phyloP scores from a whole-genome alignment of 1,140 invertebrate genomes.

The Laodelphax striatellus region DNA sequence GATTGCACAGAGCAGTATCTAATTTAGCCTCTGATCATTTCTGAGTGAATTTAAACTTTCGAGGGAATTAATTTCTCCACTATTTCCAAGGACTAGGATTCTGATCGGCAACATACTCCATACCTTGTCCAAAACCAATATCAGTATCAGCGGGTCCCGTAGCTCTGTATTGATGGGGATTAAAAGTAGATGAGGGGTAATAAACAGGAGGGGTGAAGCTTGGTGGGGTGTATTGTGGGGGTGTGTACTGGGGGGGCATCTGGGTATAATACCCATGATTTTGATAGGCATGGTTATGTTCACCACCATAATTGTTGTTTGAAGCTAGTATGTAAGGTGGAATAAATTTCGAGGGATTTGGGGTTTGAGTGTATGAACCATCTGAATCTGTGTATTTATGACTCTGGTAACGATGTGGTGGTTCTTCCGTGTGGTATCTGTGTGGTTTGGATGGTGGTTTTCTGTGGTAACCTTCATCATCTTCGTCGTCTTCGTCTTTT shows the following conservation, averaged over 20 bases:
- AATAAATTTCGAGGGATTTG: neutral
- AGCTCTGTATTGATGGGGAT: neutral
- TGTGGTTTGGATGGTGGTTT: neutral
- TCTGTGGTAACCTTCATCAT: neutral
- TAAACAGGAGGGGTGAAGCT: too few species aligned
- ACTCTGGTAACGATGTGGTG: neutral
- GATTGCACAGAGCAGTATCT: too few species aligned
- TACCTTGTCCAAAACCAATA: constrained; percentile 10
- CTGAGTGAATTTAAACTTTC: too few species aligned
- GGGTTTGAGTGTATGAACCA: too few species aligned
- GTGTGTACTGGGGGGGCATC: neutral
- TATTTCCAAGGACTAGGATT: neutral
- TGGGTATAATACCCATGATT: neutral
- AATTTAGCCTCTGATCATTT: too few species aligned
- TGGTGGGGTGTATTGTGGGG: neutral
- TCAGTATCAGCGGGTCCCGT: constrained; percentile 1
- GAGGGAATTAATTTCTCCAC: too few species aligned
- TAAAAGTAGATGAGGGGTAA: too few species aligned
- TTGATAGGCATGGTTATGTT: too few species aligned
- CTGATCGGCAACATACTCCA: constrained; percentile 9
- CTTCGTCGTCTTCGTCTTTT: neutral
- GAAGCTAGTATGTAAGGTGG: neutral
- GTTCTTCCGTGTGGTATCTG: neutral
- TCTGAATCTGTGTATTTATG: too few species aligned
- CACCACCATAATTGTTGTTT: neutral